Evolutionary conservation across 2,888 invertebrate species (phyloP), one percentile per base, ranked within the genome.

Genomic region (Papilio protenor): DNA sequence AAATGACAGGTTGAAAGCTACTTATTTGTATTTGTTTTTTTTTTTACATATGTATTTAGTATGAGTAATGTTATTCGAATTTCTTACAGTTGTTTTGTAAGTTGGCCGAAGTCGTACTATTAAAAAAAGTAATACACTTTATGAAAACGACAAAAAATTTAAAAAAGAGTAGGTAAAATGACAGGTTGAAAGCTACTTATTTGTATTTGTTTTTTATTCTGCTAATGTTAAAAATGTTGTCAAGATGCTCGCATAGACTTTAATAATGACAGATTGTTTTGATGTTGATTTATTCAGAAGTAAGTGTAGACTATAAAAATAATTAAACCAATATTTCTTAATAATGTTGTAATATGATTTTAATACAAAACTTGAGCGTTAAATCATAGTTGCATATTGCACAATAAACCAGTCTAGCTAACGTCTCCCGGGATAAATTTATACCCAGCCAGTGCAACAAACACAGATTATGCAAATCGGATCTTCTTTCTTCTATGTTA

Each of bases 351-450:
- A 69, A 69, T 45, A 69, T 12, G 40, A 45, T 21, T 45, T 69
- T 69, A 45, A 69, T 45, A 69, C 66, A 69, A 69, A 69, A 69
- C 66, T 69, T 69, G 3, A 45, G 45, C 40, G 40, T 69, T 69
- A 69, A 72, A 55, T 72, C 72, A 72, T 33, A 72, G 52, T 72
- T 55, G 72, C 72, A 72, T 72, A 72, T 55, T 72, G 72, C 52
- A 72, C 72, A 52, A 55, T 72, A 72, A 72, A 72, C 72, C 66
- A 45, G 66, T 69, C 72, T 72, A n/a, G 52, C 72, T 55, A 55
- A n/a, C 72, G 55, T 72, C 72, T 72, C 72, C 40, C 33, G 52
- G 72, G 72, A 72, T 55, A 72, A n/a, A 72, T 72, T 72, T 72
- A 72, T 55, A 72, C 33, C 55, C 33, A 21, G 52, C 33, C 52